phyloP scores from a whole-genome alignment of 1,140 invertebrate genomes.

The Euglossa dilemma region DNA sequence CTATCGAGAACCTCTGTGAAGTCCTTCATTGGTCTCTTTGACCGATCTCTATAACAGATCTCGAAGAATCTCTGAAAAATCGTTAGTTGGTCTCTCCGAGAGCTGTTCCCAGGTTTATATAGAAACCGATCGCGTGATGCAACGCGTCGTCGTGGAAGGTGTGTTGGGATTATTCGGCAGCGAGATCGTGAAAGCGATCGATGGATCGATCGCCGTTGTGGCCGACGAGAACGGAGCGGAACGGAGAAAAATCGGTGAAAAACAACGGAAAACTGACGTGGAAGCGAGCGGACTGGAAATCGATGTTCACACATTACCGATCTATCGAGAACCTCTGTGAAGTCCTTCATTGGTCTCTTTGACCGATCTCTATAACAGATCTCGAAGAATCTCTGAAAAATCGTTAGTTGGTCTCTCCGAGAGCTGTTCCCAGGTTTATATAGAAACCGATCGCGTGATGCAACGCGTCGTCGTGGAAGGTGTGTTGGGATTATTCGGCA shows the following conservation, averaged over 20 bases:
- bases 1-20: too few relatives aligned
- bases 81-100: too few relatives aligned
- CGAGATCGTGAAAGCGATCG: slow-evolving; percentile 48
- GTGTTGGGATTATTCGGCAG: slow-evolving; percentile 19
- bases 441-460: background rate
- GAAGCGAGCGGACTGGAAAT: too few relatives aligned
- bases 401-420: too few relatives aligned
- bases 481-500: slow-evolving; percentile 13
- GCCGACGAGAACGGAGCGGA: slow-evolving; percentile 46
- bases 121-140: background rate
- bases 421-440: background rate
- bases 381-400: too few relatives aligned
- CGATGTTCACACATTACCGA: too few relatives aligned
- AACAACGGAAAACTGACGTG: too few relatives aligned
- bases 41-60: too few relatives aligned
- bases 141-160: background rate
- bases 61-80: background rate
- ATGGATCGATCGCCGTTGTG: background rate
- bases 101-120: background rate
- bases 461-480: background rate
- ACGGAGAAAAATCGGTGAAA: slow-evolving; percentile 65
- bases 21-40: too few relatives aligned
- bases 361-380: too few relatives aligned
- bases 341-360: too few relatives aligned
- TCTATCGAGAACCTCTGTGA: too few relatives aligned